Evolutionary conservation across 2,888 invertebrate species (phyloP), one percentile per base, ranked within the genome.

Genomic region (Parascotia fuliginaria): DNA sequence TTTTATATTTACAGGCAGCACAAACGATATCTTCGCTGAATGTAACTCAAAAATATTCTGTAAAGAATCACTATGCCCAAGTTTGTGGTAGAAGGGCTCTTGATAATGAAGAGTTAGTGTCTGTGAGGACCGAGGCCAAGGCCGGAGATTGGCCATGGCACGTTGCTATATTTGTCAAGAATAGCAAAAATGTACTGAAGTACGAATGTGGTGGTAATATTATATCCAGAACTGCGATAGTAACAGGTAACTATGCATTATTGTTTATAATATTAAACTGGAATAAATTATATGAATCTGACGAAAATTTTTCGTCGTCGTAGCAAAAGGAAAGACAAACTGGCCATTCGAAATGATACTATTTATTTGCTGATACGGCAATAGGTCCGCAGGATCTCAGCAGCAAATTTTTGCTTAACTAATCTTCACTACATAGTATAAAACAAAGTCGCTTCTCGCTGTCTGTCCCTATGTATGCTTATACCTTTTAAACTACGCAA

Each of bases 71-170:
- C 2, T 75, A 81, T 31, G 70, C 64, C 0, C 87, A 90, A 19
- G 65, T 86, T 0, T 91, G 91, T 41, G 91, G 91, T 0, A 76
- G 89, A 39, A 65, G 86, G 12, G 70, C 84, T 0, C 55, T 89
- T 15, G 70, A 77, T n/a, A 77, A 86, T 46, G 79, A 86, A 1
- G 91, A 90, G 53, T 49, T 90, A 54, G 77, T 77, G 1, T 81
- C 85, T 2, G 69, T 87, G 7, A 73, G 81, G 29, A 83, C 87
- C 0, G 81, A 85, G 22, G 79, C 89, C 0, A 67, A 69, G 15
- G 73, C 84, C 3, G 91, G 90, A 0, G 91, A 91, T 58, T 91
- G 89, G 89, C 91, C 91, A 0, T 91, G 91, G 91, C 91, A 91
- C 57, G 88, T 87, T 0, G 91, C 91, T 12, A 65, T 91, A 1